Evolutionary conservation across 2,113 vertebrate species (phyloP), one percentile per base, ranked within the genome.

Genomic region (Leiothrix lutea): DNA sequence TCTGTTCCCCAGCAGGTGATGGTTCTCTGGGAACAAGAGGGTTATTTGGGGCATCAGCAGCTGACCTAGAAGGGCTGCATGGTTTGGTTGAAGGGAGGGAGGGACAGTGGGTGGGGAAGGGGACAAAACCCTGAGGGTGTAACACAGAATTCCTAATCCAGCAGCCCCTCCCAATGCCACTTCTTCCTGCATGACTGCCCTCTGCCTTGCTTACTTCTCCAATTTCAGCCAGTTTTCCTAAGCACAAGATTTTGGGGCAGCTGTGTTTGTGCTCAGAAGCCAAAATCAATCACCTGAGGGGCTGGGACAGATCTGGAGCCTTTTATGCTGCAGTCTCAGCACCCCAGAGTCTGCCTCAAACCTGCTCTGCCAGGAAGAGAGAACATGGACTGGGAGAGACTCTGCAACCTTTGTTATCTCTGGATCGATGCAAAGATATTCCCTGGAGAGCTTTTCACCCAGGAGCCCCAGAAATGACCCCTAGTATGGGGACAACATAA

Each of bases 321-420:
- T 90, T 85, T 82, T 58, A 11, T 51, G 19, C 14, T 87, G 5
- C 0, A 0, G 2, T 42, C 3, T 66, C 21, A 67, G 33, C 16
- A 9, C 2, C 29, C 9, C 25, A 56, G 8, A 56, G 6, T 51
- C 17, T 4, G 1, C 12, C 38, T 92, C 58, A 87, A 81, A 64
- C 7, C 48, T 69, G 36, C 23, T 9, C 57, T 72, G 12, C 9
- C 74, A 54, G 40, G 26, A 80, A 57, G 7, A 80, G 18, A 31
- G 6, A 14, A 23, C 11, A 25, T 3, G 14, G 42, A 40, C 0
- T 45, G 22, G 40, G 75, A 88, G 40, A 80, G 6, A 13, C 11
- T 24, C 36, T 56, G 44, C 11, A 38, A 15, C 31, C 40, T 60
- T 2, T 58, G 5, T 42, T 42, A 14, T 4, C 14, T 86, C 69